Base-by-base conservation (phyloP, 2,797 vertebrate genomes). In the Clamator glandarius region DNA sequence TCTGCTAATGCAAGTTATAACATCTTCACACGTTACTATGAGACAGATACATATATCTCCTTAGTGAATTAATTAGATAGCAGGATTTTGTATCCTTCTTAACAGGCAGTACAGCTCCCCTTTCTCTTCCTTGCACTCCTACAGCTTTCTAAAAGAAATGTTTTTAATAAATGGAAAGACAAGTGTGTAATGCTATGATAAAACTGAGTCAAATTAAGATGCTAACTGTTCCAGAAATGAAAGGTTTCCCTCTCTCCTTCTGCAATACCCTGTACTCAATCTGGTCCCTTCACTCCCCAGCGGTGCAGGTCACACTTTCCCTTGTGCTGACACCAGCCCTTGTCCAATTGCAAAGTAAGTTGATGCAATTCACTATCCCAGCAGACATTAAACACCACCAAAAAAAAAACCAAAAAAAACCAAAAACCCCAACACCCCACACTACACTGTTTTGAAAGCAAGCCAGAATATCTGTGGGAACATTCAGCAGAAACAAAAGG, bases 1-100 rank as follows among this genome's bases (percentile, higher is more conserved):
- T 87, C 91, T 91, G 61, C 55, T 73, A 89, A 67, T 51, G 48
- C 91, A 91, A 81, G 76, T 94, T 89, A 90, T 91, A 86, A 85
- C 91, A 91, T 70, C 61, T 91, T 76, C 77, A 51, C 55, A 68
- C 33, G 41, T 67, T 14, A 92, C 68, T 4, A 54, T 25, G 64
- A 95, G 57, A 72, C 57, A 83, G 62, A 70, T 19, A 36, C 15
- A 9, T 12, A 0, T 24, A 39, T 36, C 63, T 82, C 70, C 70
- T 84, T 11, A 58, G 50, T 46, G 58, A 89, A 72, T 85, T 90
- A 58, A 87, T 84, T 39, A 64, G 24, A 21, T 29, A 55, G n/a
- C 17, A 91, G 68, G 64, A 90, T 83, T 83, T 77, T 48, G 29
- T n/a, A 78, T 50, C 77, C 70, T 70, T 58, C 54, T 68, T 66